These are phyloP conservation scores for Chymomyza fuscimana DNA, from an alignment of 2,888 invertebrate species.

Conservation along the genomic window DNA sequence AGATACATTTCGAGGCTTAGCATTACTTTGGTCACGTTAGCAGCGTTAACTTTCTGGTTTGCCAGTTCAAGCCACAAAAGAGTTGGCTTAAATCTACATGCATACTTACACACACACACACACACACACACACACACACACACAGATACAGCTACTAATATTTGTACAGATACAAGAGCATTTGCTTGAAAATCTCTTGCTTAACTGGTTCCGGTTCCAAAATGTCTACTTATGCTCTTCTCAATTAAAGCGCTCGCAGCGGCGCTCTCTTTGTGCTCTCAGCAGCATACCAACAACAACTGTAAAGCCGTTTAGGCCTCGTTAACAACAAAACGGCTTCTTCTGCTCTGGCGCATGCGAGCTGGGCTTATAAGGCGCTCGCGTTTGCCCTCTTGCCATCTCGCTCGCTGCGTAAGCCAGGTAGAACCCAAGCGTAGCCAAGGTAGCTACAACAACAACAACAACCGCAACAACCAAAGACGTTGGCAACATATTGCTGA, in stretches of 20 bases:
- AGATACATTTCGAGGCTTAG: slow-evolving; percentile 55
- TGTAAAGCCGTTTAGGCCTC: slow-evolving; percentile 66
- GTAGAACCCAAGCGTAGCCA: slow-evolving; percentile 75
- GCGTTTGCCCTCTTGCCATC: slow-evolving; percentile 44
- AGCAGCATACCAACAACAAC: slow-evolving; percentile 31
- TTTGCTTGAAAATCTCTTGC: slow-evolving; percentile 26
- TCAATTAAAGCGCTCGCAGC: neutral
- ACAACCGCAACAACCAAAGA: slow-evolving; percentile 18
- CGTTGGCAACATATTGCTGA: slow-evolving; percentile 64
- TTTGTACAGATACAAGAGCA: neutral
- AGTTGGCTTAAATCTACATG: slow-evolving; percentile 52
- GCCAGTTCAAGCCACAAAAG: slow-evolving; percentile 62
- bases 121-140: slow-evolving; percentile 13
- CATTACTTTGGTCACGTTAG: slow-evolving; percentile 64
- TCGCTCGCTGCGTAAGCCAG: slow-evolving; percentile 77
- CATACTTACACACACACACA: slow-evolving; percentile 16
- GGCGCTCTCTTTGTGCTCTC: slow-evolving; percentile 14
- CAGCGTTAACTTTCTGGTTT: slow-evolving; percentile 60
- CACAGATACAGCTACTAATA: neutral
- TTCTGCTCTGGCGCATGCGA: slow-evolving; percentile 50
- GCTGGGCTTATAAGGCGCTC: slow-evolving; percentile 38
- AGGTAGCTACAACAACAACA: slow-evolving; percentile 69
- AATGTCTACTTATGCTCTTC: slow-evolving; percentile 35
- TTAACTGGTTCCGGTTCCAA: slow-evolving; percentile 62
- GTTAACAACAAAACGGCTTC: slow-evolving; percentile 71